Conservation (phyloP, 2,113 vertebrate genomes). For the Limanda limanda region DNA sequence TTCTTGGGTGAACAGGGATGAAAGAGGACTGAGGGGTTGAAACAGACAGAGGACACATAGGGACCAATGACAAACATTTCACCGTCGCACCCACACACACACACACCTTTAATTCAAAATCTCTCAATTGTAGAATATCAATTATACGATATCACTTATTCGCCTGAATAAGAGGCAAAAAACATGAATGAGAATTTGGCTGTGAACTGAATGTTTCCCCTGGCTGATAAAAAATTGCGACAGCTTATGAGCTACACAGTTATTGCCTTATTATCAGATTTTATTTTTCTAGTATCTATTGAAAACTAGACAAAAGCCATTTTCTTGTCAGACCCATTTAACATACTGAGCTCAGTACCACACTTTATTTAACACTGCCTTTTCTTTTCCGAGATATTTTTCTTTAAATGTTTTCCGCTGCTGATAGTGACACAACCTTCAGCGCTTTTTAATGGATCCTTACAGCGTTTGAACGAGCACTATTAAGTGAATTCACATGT, state of each 20-base stretch:
- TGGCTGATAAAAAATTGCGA: constrained; percentile 53
- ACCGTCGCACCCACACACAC: constrained; percentile 4
- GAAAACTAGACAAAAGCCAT: background rate
- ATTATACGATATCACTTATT: background rate
- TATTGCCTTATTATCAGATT: constrained; percentile 62
- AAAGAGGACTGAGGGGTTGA: constrained; percentile 55
- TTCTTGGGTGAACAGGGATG: constrained; percentile 77
- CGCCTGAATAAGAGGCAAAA: constrained; percentile 7
- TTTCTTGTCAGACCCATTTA: constrained; percentile 39
- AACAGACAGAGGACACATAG: constrained; percentile 54
- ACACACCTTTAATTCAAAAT: constrained; percentile 26
- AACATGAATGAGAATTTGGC: constrained; percentile 20
- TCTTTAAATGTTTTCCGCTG: background rate
- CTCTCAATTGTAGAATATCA: constrained; percentile 19
- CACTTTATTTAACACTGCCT: constrained; percentile 22
- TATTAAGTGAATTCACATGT: background rate
- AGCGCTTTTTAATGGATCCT: constrained; percentile 7
- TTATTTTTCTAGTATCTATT: constrained; percentile 35
- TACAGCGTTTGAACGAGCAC: background rate
- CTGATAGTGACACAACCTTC: background rate
- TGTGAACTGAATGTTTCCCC: constrained; percentile 12
- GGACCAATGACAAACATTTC: constrained; percentile 36
- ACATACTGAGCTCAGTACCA: constrained; percentile 15
- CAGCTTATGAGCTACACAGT: constrained; percentile 51
- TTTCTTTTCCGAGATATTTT: background rate